Evolutionary conservation across 1,140 invertebrate species (phyloP).

Genomic region (Yoshiicerus persimilis): DNA sequence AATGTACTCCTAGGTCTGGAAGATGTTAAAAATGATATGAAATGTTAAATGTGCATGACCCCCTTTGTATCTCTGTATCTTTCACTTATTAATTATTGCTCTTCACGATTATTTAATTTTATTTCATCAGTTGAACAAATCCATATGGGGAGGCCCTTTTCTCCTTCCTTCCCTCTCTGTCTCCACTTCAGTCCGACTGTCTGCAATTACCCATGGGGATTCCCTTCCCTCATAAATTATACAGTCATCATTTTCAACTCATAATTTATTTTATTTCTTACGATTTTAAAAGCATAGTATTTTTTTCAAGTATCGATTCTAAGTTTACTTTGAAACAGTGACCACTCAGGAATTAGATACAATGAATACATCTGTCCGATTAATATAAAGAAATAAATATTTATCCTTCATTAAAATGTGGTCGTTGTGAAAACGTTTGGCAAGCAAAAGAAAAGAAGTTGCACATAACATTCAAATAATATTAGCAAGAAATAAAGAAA

Average conservation of each 20-base stretch:
- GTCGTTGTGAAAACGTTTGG: no score
- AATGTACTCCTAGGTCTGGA: neutral
- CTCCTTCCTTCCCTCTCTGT: neutral
- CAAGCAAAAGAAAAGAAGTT: no score
- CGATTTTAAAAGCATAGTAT: no score
- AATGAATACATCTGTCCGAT: no score
- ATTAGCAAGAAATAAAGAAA: neutral
- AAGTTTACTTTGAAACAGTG: no score
- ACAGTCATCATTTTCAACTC: neutral
- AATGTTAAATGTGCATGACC: neutral
- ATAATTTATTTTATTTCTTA: neutral
- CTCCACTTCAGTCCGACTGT: neutral
- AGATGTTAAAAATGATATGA: neutral
- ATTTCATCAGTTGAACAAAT: constrained; percentile 34
- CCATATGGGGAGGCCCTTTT: neutral
- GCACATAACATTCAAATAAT: no score
- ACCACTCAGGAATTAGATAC: no score
- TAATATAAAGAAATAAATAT: no score
- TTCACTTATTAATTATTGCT: constrained; percentile 26
- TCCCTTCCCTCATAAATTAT: neutral
- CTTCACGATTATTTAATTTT: constrained; percentile 25
- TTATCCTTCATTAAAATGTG: no score
- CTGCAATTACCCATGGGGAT: neutral
- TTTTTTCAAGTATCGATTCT: no score
- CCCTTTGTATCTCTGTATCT: neutral